Evolutionary conservation across 2,888 invertebrate genomes (phyloP).

Genomic region (Formica aserva): DNA sequence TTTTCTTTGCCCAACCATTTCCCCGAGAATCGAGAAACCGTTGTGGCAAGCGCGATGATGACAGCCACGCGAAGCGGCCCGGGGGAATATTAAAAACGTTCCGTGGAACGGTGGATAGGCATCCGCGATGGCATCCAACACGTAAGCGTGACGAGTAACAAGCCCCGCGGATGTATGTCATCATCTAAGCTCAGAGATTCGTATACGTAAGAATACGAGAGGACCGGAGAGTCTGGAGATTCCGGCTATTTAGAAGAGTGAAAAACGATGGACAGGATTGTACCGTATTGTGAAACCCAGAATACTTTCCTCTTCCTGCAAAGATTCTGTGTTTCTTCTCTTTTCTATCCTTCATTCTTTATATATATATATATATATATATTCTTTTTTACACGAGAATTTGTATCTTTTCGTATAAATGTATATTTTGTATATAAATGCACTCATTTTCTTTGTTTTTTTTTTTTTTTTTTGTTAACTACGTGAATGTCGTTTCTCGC

Average conservation of each 20-base stretch:
- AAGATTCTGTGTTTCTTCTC: background rate
- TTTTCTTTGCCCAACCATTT: conserved; percentile 12
- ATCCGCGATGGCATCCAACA: conserved; percentile 61
- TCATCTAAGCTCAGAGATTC: conserved; percentile 54
- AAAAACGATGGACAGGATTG: background rate
- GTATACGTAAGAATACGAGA: background rate
- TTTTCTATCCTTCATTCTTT: too few relatives aligned
- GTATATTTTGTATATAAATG: background rate
- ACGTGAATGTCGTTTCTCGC: background rate
- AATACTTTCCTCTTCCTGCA: background rate
- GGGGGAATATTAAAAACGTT: conserved; percentile 84
- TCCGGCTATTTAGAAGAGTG: background rate
- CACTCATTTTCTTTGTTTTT: background rate
- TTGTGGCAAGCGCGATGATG: conserved; percentile 72
- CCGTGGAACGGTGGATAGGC: conserved; percentile 66
- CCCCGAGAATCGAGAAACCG: background rate
- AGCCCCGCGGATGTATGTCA: conserved; percentile 79
- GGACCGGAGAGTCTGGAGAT: background rate
- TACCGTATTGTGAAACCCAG: background rate
- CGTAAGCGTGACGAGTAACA: conserved; percentile 73
- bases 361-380: too few relatives aligned
- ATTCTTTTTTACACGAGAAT: background rate
- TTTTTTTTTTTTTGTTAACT: background rate
- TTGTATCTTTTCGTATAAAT: background rate
- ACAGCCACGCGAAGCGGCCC: conserved; percentile 80